Percentiles rank a stretch among this genome's conserved stretches.
These are phyloP conservation scores for Theretra japonica DNA, from an alignment of 2,888 invertebrate species.

Conservation along the genomic window DNA sequence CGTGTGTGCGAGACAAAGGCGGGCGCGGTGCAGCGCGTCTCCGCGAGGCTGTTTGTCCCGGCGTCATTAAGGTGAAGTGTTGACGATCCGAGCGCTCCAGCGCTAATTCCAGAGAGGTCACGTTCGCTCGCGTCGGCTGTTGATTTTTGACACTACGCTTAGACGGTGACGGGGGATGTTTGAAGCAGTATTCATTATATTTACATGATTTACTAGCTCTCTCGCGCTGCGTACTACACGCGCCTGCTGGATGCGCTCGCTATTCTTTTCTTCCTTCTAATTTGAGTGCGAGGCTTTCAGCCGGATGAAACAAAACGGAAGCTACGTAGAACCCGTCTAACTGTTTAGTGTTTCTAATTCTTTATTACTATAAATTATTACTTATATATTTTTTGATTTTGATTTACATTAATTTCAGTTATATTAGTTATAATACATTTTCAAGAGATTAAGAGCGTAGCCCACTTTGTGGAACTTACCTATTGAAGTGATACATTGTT, in stretches of 20 bases:
- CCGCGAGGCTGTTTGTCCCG: slow-evolving; percentile 70
- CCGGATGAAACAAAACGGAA: neutral
- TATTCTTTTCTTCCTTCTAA: neutral
- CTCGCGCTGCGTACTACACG: neutral
- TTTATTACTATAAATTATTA: no score
- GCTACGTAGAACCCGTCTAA: neutral
- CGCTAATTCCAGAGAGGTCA: slow-evolving; percentile 76
- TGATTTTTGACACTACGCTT: slow-evolving; percentile 49
- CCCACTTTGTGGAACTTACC: no score
- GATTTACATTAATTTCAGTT: no score
- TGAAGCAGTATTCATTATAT: slow-evolving; percentile 19
- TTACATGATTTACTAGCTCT: slow-evolving; percentile 3
- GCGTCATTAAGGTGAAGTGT: slow-evolving; percentile 80
- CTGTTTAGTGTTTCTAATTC: neutral
- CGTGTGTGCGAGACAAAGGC: slow-evolving; percentile 79
- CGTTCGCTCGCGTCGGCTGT: slow-evolving; percentile 54
- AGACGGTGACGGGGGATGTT: slow-evolving; percentile 5
- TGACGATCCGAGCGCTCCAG: slow-evolving; percentile 62
- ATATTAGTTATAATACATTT: no score
- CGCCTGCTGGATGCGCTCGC: neutral
- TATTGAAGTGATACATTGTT: no score
- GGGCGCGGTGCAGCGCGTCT: slow-evolving; percentile 66
- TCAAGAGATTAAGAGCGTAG: no score
- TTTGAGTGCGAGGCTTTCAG: neutral
- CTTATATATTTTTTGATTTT: no score